A percentile compares a stretch with the other conserved stretches of the same genome.
Evolutionary conservation across 2,797 vertebrate genomes (phyloP).

Genomic region (Cyclopterus lumpus): DNA sequence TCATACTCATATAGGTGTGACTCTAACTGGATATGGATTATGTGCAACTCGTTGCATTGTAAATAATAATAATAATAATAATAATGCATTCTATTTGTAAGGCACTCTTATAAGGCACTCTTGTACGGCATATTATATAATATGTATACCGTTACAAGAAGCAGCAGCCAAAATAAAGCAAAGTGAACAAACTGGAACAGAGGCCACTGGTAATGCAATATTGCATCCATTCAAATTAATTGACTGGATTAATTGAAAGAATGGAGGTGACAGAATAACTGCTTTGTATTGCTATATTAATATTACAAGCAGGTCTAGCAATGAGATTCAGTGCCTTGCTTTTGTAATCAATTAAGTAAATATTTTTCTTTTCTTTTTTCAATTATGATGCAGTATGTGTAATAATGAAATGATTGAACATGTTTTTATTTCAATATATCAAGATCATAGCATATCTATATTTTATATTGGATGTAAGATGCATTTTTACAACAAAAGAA

Average conservation of each 20-base stretch:
- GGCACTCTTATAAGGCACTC: too few relatives aligned
- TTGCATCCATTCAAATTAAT: neutral
- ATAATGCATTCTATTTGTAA: too few relatives aligned
- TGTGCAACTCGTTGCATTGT: neutral
- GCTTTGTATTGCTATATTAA: neutral
- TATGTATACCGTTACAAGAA: too few relatives aligned
- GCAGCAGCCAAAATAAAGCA: neutral
- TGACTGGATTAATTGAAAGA: too few relatives aligned
- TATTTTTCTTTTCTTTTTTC: neutral
- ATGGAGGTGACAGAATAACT: neutral
- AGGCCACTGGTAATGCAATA: neutral
- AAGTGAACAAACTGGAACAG: conserved; percentile 5
- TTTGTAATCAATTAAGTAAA: neutral
- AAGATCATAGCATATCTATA: neutral
- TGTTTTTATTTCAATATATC: neutral
- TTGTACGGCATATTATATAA: too few relatives aligned
- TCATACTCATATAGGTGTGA: neutral
- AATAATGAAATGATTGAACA: neutral
- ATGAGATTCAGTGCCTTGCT: neutral
- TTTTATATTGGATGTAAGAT: too few relatives aligned
- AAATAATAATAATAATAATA: too few relatives aligned
- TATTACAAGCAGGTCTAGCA: neutral
- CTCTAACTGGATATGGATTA: neutral
- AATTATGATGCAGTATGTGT: conserved; percentile 1
- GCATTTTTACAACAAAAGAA: too few relatives aligned